These are phyloP conservation scores for Microdon myrmicae DNA, from an alignment of 2,888 invertebrate species.

Conservation along the genomic window DNA sequence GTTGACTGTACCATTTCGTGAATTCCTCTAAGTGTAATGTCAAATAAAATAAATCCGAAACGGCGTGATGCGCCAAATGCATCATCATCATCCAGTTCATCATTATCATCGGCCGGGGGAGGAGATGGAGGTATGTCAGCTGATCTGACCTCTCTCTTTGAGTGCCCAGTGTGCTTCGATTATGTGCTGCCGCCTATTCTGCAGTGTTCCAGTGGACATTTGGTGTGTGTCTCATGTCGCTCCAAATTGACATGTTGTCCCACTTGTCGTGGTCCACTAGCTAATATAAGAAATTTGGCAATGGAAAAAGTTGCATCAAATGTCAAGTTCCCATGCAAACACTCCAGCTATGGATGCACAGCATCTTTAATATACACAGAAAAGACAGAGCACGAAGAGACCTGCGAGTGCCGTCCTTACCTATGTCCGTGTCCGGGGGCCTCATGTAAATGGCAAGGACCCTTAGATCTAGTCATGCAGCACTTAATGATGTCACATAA, in stretches of 20 bases:
- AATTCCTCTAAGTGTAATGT: conserved; percentile 59
- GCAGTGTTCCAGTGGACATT: conserved; percentile 98
- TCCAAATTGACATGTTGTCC: conserved; percentile 98
- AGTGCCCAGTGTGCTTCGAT: conserved; percentile 98
- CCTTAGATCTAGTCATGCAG: conserved; percentile 97
- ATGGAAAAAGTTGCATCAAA: conserved; percentile 99
- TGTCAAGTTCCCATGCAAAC: conserved; percentile 99
- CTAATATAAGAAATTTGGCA: conserved; percentile 97
- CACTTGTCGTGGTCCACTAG: conserved; percentile 95
- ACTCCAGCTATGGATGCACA: conserved; percentile 93
- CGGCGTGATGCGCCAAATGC: conserved; percentile 66
- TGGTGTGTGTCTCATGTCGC: conserved; percentile 97
- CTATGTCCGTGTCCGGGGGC: conserved; percentile 99
- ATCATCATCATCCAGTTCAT: conserved; percentile 67
- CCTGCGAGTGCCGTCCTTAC: conserved; percentile 98
- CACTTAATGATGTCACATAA: conserved; percentile 97
- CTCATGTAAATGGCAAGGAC: conserved; percentile 99
- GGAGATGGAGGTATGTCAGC: conserved; percentile 74
- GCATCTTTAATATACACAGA: conserved; percentile 94
- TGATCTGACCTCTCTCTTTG: conserved; percentile 90
- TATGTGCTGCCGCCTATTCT: conserved; percentile 98
- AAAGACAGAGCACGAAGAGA: conserved; percentile 98
- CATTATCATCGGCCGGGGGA: conserved; percentile 66
- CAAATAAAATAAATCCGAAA: conserved; percentile 67
- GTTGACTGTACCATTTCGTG: conserved; percentile 53